A percentile compares a stretch with the other conserved stretches of the same genome.
Conservation (phyloP, 37 sponge, comb jelly and placozoan genomes). For the Hexactinellida sp. region DNA sequence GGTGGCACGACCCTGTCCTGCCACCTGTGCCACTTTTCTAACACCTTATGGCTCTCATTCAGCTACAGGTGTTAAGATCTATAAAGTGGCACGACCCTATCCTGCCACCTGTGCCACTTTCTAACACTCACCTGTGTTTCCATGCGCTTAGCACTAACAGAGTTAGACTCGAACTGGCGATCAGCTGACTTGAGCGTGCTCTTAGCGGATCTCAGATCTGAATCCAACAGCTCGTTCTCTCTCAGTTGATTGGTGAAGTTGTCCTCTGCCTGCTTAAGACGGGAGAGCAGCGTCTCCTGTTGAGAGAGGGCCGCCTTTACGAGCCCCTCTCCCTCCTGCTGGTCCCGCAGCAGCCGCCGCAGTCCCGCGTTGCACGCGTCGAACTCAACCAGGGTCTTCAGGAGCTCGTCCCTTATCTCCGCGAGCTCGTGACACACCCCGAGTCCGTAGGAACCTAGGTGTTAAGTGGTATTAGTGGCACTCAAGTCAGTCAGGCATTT, state of each 20-base stretch:
- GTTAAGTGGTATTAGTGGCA: background rate
- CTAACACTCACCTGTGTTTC: background rate
- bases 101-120: no score
- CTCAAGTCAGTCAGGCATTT: no score
- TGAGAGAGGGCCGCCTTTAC: background rate
- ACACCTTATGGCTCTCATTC: background rate
- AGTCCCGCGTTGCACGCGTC: slow-evolving; percentile 3
- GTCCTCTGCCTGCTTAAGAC: background rate
- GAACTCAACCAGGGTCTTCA: background rate
- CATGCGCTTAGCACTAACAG: background rate
- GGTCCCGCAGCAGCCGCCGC: background rate
- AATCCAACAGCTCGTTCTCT: background rate
- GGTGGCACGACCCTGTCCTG: no score
- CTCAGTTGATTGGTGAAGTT: background rate
- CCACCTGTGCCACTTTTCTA: no score
- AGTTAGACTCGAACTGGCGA: background rate
- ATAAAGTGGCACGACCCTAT: no score
- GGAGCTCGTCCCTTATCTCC: background rate
- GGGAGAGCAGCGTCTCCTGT: background rate
- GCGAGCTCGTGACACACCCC: background rate
- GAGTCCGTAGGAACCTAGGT: background rate
- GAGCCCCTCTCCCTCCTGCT: background rate
- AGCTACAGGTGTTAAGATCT: background rate
- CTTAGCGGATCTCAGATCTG: background rate
- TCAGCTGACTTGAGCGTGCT: background rate